Conservation (phyloP, 2,113 vertebrate genomes). For the Petromus typicus region DNA sequence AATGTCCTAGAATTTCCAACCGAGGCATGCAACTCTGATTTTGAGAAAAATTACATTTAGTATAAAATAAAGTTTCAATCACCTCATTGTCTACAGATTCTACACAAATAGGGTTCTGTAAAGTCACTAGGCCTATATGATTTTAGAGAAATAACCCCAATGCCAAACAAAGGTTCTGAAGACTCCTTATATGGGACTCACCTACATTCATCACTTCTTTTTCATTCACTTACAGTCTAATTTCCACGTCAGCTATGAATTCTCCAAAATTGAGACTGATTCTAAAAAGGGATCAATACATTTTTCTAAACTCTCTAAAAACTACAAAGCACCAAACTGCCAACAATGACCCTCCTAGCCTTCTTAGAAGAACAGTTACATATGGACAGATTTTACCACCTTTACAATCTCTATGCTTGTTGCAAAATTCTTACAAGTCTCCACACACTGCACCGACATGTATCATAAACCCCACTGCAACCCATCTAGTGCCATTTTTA, state of each 20-base stretch:
- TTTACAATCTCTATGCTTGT: background rate
- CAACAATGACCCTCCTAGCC: background rate
- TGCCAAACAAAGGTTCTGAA: background rate
- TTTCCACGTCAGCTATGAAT: background rate
- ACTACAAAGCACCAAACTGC: background rate
- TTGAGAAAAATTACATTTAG: background rate
- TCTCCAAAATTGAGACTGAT: background rate
- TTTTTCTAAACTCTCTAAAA: background rate
- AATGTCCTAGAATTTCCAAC: background rate
- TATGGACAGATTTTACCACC: background rate
- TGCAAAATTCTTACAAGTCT: background rate
- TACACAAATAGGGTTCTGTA: background rate
- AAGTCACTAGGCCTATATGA: background rate
- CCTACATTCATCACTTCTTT: background rate
- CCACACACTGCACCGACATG: no score
- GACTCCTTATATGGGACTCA: background rate
- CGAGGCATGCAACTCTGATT: slow-evolving; percentile 7
- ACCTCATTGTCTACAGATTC: background rate
- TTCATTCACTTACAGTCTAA: background rate
- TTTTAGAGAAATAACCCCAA: background rate
- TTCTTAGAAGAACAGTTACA: background rate
- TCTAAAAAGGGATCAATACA: background rate
- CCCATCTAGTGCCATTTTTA: background rate
- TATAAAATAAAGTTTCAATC: slow-evolving; percentile 28
- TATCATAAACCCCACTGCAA: background rate